A percentile compares a stretch with the other conserved stretches of the same genome.
These are phyloP conservation scores for Reinhardtius hippoglossoides DNA, from an alignment of 2,113 vertebrate species.

Conservation along the genomic window DNA sequence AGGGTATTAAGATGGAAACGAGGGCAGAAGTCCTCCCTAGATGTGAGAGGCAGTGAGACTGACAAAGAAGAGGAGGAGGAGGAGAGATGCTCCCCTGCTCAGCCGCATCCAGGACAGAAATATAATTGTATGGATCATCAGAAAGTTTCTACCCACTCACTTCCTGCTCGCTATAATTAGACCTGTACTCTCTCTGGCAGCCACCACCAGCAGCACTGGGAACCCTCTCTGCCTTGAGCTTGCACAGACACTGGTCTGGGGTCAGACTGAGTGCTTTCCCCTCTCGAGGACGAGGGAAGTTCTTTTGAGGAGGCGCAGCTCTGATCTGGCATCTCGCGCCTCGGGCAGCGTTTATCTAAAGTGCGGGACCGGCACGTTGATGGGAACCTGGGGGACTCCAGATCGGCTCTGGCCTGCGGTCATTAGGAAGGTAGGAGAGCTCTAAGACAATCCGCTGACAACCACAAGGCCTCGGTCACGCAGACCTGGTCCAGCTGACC, in stretches of 20 bases:
- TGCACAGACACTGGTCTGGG: constrained; percentile 27
- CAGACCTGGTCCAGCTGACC: constrained; percentile 56
- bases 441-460: constrained; percentile 42
- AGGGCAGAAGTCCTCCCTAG: constrained; percentile 28
- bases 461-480: constrained; percentile 65
- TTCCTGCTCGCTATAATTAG: constrained; percentile 78
- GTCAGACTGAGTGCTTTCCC: constrained; percentile 54
- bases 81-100: constrained; percentile 36
- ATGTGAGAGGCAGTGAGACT: constrained; percentile 24
- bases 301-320: constrained; percentile 17
- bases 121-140: constrained; percentile 71
- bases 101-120: constrained; percentile 50
- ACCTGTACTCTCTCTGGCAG: constrained; percentile 46
- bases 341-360: constrained; percentile 27
- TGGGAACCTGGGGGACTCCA: constrained; percentile 52
- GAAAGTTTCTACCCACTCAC: constrained; percentile 60
- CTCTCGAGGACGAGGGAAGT: constrained; percentile 33
- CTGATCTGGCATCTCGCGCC: constrained; percentile 30
- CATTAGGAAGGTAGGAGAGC: constrained; percentile 55
- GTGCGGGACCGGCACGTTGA: constrained; percentile 6
- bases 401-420: constrained; percentile 37
- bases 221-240: constrained; percentile 47
- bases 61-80: constrained; percentile 14
- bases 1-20: constrained; percentile 7
- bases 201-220: constrained; percentile 39